Conservation (phyloP, 2,888 invertebrate genomes). For the Drosophila pseudotakahashii region DNA sequence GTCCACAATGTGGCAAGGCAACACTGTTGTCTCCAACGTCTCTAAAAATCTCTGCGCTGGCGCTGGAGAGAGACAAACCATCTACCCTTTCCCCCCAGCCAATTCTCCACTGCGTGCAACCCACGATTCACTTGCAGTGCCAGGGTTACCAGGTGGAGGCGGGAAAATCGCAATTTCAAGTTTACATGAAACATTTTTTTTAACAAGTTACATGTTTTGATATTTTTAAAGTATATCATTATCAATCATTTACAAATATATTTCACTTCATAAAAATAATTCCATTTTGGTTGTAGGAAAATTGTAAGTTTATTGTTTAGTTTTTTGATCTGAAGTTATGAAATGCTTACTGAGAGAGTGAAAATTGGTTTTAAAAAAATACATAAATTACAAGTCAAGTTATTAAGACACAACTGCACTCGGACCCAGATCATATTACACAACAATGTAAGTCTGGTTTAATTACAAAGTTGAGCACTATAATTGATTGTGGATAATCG, state of each 20-base stretch:
- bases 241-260: too few relatives aligned
- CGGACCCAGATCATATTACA: background rate
- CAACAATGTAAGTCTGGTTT: slow-evolving; percentile 5
- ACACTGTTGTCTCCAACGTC: slow-evolving; percentile 22
- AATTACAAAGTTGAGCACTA: slow-evolving; percentile 13
- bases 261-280: too few relatives aligned
- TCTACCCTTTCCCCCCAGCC: background rate
- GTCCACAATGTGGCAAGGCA: slow-evolving; percentile 48
- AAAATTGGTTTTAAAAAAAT: background rate
- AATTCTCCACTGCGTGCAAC: slow-evolving; percentile 5
- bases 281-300: too few relatives aligned
- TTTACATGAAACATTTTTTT: too few relatives aligned
- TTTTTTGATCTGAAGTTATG: too few relatives aligned
- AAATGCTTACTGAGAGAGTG: too few relatives aligned
- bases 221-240: too few relatives aligned
- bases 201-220: too few relatives aligned
- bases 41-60: slow-evolving; percentile 73
- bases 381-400: background rate
- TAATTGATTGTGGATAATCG: slow-evolving; percentile 21
- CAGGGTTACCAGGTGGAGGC: slow-evolving; percentile 20
- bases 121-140: slow-evolving; percentile 57
- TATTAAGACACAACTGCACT: background rate
- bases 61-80: slow-evolving; percentile 19
- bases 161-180: too few relatives aligned
- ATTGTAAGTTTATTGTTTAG: too few relatives aligned